These are phyloP conservation scores for Phrynocephalus versicolor DNA, from an alignment of 2,113 vertebrate genomes.

Conservation along the genomic window DNA sequence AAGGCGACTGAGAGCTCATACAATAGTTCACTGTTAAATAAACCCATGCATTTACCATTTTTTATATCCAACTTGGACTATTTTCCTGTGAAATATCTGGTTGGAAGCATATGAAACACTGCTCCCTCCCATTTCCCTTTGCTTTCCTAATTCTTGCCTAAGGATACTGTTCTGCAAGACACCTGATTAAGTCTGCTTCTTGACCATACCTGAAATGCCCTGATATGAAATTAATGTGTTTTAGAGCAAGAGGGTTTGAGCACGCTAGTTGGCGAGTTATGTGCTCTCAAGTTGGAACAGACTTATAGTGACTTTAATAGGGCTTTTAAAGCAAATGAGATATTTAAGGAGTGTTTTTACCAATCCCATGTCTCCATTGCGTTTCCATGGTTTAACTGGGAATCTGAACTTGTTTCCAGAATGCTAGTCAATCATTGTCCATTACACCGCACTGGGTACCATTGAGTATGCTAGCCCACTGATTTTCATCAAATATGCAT, in stretches of 20 bases:
- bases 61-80: not conserved
- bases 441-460: too few species aligned
- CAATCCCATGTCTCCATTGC: too few species aligned
- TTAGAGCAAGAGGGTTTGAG: too few species aligned
- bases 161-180: not conserved
- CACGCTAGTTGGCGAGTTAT: not conserved
- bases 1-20: not conserved
- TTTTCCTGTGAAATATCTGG: not conserved
- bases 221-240: not conserved
- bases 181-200: too few species aligned
- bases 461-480: not conserved
- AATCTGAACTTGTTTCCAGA: too few species aligned
- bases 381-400: too few species aligned
- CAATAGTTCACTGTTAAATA: too few species aligned
- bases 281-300: too few species aligned
- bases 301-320: too few species aligned
- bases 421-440: too few species aligned
- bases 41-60: not conserved
- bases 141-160: not conserved
- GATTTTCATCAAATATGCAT: not conserved
- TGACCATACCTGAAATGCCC: not conserved
- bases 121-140: not conserved
- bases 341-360: too few species aligned
- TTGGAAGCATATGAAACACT: not conserved
- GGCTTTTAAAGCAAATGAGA: too few species aligned